Percentiles rank a stretch among this genome's conserved stretches.
phyloP scores from a whole-genome alignment of 2,888 invertebrate genomes.

The Microctonus hyperodae region DNA sequence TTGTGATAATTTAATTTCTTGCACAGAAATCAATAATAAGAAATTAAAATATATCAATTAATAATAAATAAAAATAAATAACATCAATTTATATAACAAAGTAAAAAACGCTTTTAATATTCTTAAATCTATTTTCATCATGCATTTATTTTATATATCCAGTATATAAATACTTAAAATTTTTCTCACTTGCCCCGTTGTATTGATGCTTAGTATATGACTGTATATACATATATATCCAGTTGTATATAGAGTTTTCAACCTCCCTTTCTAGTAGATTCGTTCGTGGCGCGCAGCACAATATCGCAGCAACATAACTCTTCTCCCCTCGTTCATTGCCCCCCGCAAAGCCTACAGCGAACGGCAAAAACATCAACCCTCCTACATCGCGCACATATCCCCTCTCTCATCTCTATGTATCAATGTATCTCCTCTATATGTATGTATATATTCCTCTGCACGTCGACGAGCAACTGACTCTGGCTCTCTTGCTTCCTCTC shows the following conservation, averaged over 20 bases:
- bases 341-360: constrained; percentile 44
- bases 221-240: background rate
- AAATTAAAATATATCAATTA: too few relatives aligned
- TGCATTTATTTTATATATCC: too few relatives aligned
- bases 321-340: constrained; percentile 61
- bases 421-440: background rate
- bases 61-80: too few relatives aligned
- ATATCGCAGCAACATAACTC: constrained; percentile 64
- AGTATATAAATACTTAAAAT: background rate
- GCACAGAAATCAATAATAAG: too few relatives aligned
- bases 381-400: constrained; percentile 43
- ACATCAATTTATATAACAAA: too few relatives aligned
- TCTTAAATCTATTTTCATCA: too few relatives aligned
- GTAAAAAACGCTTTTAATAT: too few relatives aligned
- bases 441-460: background rate
- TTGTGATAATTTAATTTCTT: too few relatives aligned
- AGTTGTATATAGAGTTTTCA: background rate
- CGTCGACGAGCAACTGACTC: constrained; percentile 27
- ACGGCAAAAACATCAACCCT: constrained; percentile 61
- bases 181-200: background rate
- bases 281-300: constrained; percentile 59
- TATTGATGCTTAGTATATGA: background rate
- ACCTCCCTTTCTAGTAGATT: background rate
- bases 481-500: constrained; percentile 11
- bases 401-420: constrained; percentile 13